phyloP scores from a whole-genome alignment of 1,140 invertebrate species.

The Agrilus planipennis region DNA sequence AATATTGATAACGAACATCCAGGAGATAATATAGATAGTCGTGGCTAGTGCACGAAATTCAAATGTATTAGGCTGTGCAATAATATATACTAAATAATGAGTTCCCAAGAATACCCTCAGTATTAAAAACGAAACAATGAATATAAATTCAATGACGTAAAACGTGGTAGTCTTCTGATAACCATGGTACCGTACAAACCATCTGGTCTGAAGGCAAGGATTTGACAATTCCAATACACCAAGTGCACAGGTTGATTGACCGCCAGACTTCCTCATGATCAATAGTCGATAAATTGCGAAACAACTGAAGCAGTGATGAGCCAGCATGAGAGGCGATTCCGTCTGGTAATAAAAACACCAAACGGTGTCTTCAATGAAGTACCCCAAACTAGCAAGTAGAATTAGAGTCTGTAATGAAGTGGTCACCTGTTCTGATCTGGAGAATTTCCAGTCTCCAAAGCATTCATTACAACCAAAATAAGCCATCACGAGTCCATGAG shows the following conservation, averaged over 20 bases:
- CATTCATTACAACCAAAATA: constrained; percentile 36
- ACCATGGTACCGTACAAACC: constrained; percentile 34
- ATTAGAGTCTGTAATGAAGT: constrained; percentile 18
- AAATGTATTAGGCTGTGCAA: constrained; percentile 19
- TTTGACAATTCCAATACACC: constrained; percentile 45
- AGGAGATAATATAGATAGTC: constrained; percentile 27
- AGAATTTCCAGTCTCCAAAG: constrained; percentile 20
- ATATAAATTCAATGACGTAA: constrained; percentile 21
- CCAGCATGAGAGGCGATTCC: constrained; percentile 39
- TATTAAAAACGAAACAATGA: constrained; percentile 24
- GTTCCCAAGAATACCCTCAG: constrained; percentile 26
- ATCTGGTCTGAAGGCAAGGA: constrained; percentile 43
- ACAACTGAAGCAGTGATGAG: constrained; percentile 40
- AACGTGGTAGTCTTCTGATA: constrained; percentile 21
- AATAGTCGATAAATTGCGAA: constrained; percentile 37
- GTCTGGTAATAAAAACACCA: constrained; percentile 42
- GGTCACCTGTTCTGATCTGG: constrained; percentile 21
- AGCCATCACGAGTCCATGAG: constrained; percentile 35
- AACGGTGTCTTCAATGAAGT: constrained; percentile 44
- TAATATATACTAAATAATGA: constrained; percentile 17
- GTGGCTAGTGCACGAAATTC: constrained; percentile 24
- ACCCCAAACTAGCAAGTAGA: constrained; percentile 36
- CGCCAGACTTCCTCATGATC: constrained; percentile 36
- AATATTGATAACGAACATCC: constrained; percentile 27
- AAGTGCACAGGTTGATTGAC: constrained; percentile 39